A percentile compares a stretch with the other conserved stretches of the same genome.
Evolutionary conservation across 2,888 invertebrate species (phyloP).

Genomic region (Podotricha telesiphe): DNA sequence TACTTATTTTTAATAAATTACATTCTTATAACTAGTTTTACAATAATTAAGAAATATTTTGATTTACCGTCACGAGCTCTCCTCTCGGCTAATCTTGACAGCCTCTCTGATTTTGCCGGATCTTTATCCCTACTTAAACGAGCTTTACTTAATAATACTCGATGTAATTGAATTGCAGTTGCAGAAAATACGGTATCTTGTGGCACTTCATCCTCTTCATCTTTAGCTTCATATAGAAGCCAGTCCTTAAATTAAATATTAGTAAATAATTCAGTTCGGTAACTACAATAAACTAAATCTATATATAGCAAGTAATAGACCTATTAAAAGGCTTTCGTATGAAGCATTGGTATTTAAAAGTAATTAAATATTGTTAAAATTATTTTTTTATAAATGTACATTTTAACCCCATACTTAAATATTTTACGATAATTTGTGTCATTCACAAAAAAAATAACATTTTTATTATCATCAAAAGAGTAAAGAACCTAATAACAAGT

Average conservation of each 20-base stretch:
- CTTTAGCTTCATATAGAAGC: conserved; percentile 63
- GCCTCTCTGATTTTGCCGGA: conserved; percentile 69
- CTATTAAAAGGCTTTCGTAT: too few relatives aligned
- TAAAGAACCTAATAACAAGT: background rate
- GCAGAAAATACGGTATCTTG: conserved; percentile 71
- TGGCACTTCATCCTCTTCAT: conserved; percentile 49
- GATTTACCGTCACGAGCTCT: conserved; percentile 77
- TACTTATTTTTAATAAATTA: background rate
- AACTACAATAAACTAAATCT: too few relatives aligned
- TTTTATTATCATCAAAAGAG: conserved; percentile 9
- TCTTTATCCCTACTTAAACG: conserved; percentile 62
- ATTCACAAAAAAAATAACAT: background rate
- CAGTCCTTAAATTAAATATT: conserved; percentile 55
- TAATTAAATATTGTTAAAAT: too few relatives aligned
- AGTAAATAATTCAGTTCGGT: too few relatives aligned
- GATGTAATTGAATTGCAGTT: conserved; percentile 71
- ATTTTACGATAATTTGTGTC: too few relatives aligned
- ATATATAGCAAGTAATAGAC: too few relatives aligned
- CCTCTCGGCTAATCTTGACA: conserved; percentile 78
- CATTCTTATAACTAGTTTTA: background rate
- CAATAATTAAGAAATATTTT: background rate
- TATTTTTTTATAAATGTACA: too few relatives aligned
- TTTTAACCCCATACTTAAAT: too few relatives aligned
- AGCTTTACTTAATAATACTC: conserved; percentile 68
- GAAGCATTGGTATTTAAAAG: too few relatives aligned